A percentile compares a stretch with the other conserved stretches of the same genome.
These are phyloP conservation scores for Volucella inanis DNA, from an alignment of 2,888 invertebrate genomes.

Conservation along the genomic window DNA sequence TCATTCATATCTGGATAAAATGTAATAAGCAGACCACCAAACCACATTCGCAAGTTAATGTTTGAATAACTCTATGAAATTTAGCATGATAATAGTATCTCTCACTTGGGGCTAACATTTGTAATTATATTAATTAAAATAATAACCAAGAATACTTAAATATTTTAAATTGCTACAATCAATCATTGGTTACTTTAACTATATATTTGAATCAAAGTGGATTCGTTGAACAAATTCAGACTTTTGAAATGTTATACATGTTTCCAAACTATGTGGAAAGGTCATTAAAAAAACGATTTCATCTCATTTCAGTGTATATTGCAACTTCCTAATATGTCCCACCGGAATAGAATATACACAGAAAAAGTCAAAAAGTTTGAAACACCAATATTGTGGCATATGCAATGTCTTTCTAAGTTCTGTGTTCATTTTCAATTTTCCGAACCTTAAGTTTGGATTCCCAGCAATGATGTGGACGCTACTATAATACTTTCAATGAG, in stretches of 20 bases:
- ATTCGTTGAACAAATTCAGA: slow-evolving; percentile 25
- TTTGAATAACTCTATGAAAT: neutral
- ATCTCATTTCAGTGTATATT: slow-evolving; percentile 38
- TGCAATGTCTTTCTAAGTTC: slow-evolving; percentile 38
- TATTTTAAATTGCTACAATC: too few relatives aligned
- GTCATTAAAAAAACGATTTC: slow-evolving; percentile 33
- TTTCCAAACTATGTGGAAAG: neutral
- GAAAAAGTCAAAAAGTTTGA: slow-evolving; percentile 34
- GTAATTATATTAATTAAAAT: too few relatives aligned
- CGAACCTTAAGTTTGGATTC: slow-evolving; percentile 21
- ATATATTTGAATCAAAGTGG: neutral
- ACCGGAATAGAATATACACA: slow-evolving; percentile 3
- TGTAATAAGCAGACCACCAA: neutral
- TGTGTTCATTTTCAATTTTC: slow-evolving; percentile 47
- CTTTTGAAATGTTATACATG: slow-evolving; percentile 25
- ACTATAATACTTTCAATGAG: slow-evolving; percentile 19
- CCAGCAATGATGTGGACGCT: slow-evolving; percentile 20
- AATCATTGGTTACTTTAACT: neutral
- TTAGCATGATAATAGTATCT: too few relatives aligned
- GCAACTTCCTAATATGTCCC: slow-evolving; percentile 17
- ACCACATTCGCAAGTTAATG: neutral
- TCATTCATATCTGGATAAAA: neutral
- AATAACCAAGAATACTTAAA: too few relatives aligned
- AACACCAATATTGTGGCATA: slow-evolving; percentile 32
- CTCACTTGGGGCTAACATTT: too few relatives aligned